Percentiles rank a stretch among this genome's conserved stretches.
Conservation (phyloP, 2,113 vertebrate species). For the Neoarius graeffei region DNA sequence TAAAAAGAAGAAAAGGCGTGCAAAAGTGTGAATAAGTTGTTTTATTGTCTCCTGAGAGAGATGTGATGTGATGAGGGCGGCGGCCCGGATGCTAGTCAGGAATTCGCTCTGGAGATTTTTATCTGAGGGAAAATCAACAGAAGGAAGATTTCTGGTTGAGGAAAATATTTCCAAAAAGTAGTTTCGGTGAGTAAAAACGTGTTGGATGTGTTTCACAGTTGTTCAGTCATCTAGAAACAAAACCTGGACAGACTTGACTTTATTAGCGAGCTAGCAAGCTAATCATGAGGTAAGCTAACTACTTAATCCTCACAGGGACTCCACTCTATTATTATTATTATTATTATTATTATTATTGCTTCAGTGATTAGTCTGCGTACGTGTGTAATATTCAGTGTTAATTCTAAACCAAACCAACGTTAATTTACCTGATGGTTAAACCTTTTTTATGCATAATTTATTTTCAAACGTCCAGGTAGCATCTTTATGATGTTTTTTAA, state of each 20-base stretch:
- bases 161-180: not conserved
- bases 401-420: not conserved
- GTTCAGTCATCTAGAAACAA: not conserved
- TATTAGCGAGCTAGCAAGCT: constrained; percentile 6
- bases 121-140: no score
- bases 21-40: no score
- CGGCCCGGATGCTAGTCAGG: not conserved
- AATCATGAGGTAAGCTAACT: not conserved
- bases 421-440: not conserved
- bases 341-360: not conserved
- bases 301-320: not conserved
- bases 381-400: not conserved
- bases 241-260: no score
- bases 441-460: not conserved
- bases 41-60: not conserved
- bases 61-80: not conserved
- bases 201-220: not conserved
- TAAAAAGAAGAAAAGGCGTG: no score
- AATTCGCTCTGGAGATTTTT: not conserved
- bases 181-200: not conserved
- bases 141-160: not conserved
- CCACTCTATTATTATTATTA: not conserved
- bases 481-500: not conserved
- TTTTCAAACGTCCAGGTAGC: not conserved
- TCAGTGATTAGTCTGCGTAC: not conserved